Base-by-base conservation (phyloP, 2,888 invertebrate genomes). In the Chymomyza amoena region DNA sequence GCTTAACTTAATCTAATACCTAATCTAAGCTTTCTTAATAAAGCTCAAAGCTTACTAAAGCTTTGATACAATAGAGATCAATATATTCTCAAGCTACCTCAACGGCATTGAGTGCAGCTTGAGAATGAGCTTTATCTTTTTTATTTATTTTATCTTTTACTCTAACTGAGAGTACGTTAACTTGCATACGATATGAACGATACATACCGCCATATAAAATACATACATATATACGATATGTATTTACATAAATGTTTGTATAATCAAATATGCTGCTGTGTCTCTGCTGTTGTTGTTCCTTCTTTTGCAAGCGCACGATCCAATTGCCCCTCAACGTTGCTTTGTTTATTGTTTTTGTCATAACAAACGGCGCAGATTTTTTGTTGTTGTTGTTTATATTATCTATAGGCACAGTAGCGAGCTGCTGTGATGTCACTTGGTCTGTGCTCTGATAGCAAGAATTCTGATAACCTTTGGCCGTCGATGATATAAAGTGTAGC, bases 231-330 rank as follows among this genome's bases (percentile, higher is more conserved):
- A 63, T 28, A 25, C 4, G 28, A 7, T 32, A 32, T 32, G 6
- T 32, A 32, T 32, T 32, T 32, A 32, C 32, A 32, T 32, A 32
- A 32, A 32, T 32, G 32, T 32, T 7, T 32, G 32, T 32, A 68
- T 67, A 68, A 57, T 62, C 39, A 13, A 45, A 10, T 45, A 13
- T n/a, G n/a, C n/a, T n/a, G 39, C 13, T 45, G 10, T 45, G 39
- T 3, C 39, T 45, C 39, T 15, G n/a, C n/a, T n/a, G 13, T 71
- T 71, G 60, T 71, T 71, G 70, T 66, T 61, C 64, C 68, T 70
- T 69, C 70, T 76, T 66, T 70, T 61, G 61, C 25, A 59, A 39
- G 52, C 54, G 66, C 39, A 45, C 39, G 39, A 45, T 45, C 39
- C 39, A 45, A 45, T 45, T 45, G 39, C 39, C 13, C 39, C 39